Percentiles rank a stretch among this genome's conserved stretches.
phyloP scores from a whole-genome alignment of 2,113 vertebrate species.

The Pongo pygmaeus region DNA sequence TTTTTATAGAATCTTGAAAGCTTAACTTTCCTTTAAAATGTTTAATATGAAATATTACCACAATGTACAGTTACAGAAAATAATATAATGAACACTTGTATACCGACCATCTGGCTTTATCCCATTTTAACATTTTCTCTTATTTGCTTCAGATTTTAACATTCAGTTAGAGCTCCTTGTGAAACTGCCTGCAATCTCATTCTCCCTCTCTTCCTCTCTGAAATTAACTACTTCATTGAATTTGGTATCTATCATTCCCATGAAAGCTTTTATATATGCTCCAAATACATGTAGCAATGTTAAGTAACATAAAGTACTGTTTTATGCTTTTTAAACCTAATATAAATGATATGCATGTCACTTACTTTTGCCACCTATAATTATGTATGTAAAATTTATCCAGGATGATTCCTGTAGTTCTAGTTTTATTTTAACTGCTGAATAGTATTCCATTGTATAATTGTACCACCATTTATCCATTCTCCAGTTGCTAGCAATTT shows the following conservation, averaged over 20 bases:
- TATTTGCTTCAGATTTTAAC: constrained; percentile 9
- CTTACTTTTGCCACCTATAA: neutral
- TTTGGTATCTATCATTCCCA: neutral
- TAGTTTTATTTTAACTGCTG: neutral
- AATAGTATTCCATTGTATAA: neutral
- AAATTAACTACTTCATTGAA: neutral
- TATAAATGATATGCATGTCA: neutral
- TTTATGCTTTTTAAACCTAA: neutral
- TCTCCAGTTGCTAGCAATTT: constrained; percentile 9
- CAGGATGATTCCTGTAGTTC: neutral
- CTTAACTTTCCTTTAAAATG: neutral
- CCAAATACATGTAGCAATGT: neutral
- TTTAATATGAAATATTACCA: neutral
- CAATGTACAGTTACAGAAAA: neutral
- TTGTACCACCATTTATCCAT: neutral
- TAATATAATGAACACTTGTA: neutral
- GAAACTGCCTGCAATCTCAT: neutral
- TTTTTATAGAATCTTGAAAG: constrained; percentile 21
- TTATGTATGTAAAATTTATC: neutral
- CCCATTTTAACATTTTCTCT: neutral
- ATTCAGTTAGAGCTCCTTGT: neutral
- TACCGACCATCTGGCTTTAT: neutral
- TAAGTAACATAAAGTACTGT: neutral
- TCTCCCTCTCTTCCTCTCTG: neutral
- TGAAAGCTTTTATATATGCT: neutral